These are phyloP conservation scores for Hephaestus fuliginosus DNA, from an alignment of 2,797 vertebrate species.

Conservation along the genomic window DNA sequence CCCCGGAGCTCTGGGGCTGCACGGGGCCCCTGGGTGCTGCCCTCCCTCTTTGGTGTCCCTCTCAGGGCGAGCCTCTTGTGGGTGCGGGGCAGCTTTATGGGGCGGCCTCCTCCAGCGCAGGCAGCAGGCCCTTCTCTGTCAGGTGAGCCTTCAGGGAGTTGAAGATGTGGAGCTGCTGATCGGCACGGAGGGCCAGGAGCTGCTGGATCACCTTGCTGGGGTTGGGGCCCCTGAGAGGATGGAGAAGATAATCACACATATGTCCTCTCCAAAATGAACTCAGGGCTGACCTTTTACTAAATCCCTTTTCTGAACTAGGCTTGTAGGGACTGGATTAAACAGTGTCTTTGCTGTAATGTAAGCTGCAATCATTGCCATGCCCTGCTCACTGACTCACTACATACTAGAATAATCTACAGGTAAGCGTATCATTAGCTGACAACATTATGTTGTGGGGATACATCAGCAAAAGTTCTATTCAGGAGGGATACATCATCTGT, in stretches of 20 bases:
- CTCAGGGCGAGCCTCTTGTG: slow-evolving; percentile 9
- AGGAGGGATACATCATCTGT: neutral
- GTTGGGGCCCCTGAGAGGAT: slow-evolving; percentile 91
- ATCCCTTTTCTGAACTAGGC: neutral
- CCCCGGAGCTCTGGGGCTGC: slow-evolving; percentile 27
- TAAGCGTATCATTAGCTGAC: no score
- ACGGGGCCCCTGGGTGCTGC: slow-evolving; percentile 25
- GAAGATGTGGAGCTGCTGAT: slow-evolving; percentile 98
- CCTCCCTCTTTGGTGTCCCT: slow-evolving; percentile 27
- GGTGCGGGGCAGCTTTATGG: slow-evolving; percentile 64
- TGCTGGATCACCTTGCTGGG: slow-evolving; percentile 96
- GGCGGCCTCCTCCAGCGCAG: slow-evolving; percentile 79
- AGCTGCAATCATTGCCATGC: neutral
- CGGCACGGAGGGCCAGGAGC: slow-evolving; percentile 93
- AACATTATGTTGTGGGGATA: no score
- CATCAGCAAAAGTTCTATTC: neutral
- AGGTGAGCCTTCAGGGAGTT: slow-evolving; percentile 95
- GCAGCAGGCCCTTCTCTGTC: slow-evolving; percentile 90
- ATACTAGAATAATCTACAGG: no score
- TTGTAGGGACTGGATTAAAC: neutral
- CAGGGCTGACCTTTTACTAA: neutral
- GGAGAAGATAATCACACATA: neutral
- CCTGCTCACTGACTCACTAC: neutral
- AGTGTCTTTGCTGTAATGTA: neutral
- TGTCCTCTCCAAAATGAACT: neutral